phyloP scores from a whole-genome alignment of 2,888 invertebrate species.

The Coelinius sp. region DNA sequence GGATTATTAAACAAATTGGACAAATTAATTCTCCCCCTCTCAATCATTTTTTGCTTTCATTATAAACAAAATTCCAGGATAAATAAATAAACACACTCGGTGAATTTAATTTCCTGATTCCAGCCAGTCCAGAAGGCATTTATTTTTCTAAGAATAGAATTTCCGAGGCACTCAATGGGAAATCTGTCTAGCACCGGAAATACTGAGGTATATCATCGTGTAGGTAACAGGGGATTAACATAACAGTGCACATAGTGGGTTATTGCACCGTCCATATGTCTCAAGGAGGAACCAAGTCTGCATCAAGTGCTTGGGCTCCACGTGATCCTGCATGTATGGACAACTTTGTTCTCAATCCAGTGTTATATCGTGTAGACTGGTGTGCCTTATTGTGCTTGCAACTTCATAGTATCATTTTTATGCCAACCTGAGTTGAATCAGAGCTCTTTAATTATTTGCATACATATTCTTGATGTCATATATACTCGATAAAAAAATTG shows the following conservation, averaged over 20 bases:
- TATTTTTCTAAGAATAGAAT: constrained; percentile 9
- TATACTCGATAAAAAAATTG: background rate
- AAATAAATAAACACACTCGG: too few species aligned
- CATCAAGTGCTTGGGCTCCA: constrained; percentile 1
- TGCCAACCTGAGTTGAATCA: constrained; percentile 6
- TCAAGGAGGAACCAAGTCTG: constrained; percentile 6
- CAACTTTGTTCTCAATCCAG: constrained; percentile 17
- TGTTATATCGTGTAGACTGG: constrained; percentile 9
- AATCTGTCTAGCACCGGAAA: constrained; percentile 8
- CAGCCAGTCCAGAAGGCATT: background rate
- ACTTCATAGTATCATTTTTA: constrained; percentile 3
- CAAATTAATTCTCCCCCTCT: too few species aligned
- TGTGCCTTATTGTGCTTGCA: constrained; percentile 3
- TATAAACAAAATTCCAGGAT: too few species aligned
- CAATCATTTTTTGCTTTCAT: too few species aligned
- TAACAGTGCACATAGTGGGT: constrained; percentile 51
- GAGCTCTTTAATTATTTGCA: constrained; percentile 4
- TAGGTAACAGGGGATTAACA: constrained; percentile 48
- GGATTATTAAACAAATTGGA: too few species aligned
- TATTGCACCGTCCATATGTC: constrained; percentile 44
- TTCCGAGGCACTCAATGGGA: constrained; percentile 16
- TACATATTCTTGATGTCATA: constrained; percentile 7
- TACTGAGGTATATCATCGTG: constrained; percentile 18
- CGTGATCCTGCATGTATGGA: constrained; percentile 1
- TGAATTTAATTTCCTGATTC: background rate